Percentiles rank a stretch among this genome's conserved stretches.
Conservation (phyloP, 2,113 vertebrate species). For the Numenius arquata region DNA sequence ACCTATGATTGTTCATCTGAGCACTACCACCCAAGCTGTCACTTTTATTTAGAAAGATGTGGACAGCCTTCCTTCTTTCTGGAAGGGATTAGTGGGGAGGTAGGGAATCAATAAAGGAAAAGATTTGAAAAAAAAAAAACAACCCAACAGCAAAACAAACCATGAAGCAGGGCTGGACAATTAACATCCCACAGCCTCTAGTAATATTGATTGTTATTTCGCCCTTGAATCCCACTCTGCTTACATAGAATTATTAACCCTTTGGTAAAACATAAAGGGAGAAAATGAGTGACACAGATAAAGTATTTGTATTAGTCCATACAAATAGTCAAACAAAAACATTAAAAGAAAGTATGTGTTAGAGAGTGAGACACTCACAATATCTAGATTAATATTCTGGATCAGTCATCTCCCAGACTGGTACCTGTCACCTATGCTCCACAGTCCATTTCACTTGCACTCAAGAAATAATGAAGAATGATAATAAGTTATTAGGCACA, state of each 20-base stretch:
- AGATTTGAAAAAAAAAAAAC: background rate
- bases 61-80: slow-evolving; percentile 8
- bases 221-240: slow-evolving; percentile 29
- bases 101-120: slow-evolving; percentile 49
- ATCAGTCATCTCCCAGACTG: background rate
- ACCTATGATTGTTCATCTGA: slow-evolving; percentile 19
- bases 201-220: slow-evolving; percentile 62
- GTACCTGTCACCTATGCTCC: background rate
- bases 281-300: background rate
- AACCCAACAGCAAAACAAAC: slow-evolving; percentile 1
- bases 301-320: background rate
- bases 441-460: background rate
- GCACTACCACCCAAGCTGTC: background rate
- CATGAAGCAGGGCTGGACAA: slow-evolving; percentile 22
- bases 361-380: background rate
- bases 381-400: background rate
- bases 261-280: background rate
- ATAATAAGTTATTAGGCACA: background rate
- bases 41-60: slow-evolving; percentile 42
- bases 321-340: background rate
- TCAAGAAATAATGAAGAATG: background rate
- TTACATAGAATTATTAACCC: slow-evolving; percentile 26
- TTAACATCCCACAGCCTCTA: slow-evolving; percentile 52
- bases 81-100: slow-evolving; percentile 5
- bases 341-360: background rate